These are phyloP conservation scores for Dicerorhinus sumatrensis DNA, from an alignment of 2,113 vertebrate species.

Conservation along the genomic window DNA sequence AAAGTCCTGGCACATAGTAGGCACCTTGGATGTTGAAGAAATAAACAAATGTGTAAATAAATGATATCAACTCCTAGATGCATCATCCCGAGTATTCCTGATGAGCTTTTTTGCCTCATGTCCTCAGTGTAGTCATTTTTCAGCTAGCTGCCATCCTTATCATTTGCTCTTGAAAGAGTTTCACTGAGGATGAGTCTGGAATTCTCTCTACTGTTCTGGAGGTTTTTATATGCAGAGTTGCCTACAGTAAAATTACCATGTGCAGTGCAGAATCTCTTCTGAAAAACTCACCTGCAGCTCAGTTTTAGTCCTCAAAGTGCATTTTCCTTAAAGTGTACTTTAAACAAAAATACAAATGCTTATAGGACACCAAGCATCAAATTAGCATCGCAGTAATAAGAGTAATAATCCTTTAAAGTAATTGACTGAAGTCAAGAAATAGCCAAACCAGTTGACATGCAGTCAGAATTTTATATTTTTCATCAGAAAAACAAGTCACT, in stretches of 20 bases:
- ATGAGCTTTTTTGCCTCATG: background rate
- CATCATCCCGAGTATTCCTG: background rate
- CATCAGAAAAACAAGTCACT: slow-evolving; percentile 68
- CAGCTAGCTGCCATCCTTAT: background rate
- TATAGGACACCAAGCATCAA: slow-evolving; percentile 14
- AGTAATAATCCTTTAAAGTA: slow-evolving; percentile 46
- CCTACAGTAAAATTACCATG: slow-evolving; percentile 31
- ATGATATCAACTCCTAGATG: background rate
- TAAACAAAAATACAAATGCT: slow-evolving; percentile 34
- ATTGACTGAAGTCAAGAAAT: slow-evolving; percentile 37
- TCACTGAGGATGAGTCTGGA: background rate
- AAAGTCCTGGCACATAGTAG: background rate
- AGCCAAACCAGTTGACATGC: slow-evolving; percentile 7
- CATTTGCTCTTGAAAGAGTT: background rate
- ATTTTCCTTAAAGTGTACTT: background rate
- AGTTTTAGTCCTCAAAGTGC: background rate
- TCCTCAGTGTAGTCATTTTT: background rate
- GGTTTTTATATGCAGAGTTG: background rate
- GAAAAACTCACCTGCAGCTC: slow-evolving; percentile 22
- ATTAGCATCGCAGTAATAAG: slow-evolving; percentile 53
- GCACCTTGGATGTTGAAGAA: background rate
- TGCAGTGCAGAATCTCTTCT: background rate
- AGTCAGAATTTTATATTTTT: slow-evolving; percentile 67
- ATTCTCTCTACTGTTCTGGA: background rate
- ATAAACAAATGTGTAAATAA: background rate